These are phyloP conservation scores for Aptenodytes patagonicus DNA, from an alignment of 2,113 vertebrate genomes.

Conservation along the genomic window DNA sequence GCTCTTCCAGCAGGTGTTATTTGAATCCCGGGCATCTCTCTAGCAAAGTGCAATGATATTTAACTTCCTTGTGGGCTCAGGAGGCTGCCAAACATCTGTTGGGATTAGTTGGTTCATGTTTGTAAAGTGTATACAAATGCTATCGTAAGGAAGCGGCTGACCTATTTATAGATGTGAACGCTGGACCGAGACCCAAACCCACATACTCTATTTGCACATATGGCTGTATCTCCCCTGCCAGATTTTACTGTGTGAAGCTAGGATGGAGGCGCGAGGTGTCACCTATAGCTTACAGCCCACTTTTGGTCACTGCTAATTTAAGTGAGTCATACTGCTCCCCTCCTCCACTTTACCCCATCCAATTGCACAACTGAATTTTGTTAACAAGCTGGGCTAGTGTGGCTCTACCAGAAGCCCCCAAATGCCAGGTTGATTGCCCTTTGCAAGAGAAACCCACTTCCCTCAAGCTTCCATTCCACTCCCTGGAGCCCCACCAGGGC, in stretches of 20 bases:
- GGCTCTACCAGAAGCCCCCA: not conserved
- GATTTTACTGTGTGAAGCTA: not conserved
- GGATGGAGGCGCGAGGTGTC: not conserved
- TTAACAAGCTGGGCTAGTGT: not conserved
- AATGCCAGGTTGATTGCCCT: not conserved
- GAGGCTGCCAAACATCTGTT: conserved; percentile 38
- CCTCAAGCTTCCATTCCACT: not conserved
- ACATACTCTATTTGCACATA: not conserved
- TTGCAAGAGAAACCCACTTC: not conserved
- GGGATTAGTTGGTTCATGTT: not conserved
- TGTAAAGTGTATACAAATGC: not conserved
- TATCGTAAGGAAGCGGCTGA: not conserved
- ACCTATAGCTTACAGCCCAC: not conserved
- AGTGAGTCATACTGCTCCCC: not conserved
- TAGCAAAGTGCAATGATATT: conserved; percentile 20
- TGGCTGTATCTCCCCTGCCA: not conserved
- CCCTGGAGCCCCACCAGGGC: not conserved
- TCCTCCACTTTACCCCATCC: not conserved
- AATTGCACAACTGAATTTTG: not conserved
- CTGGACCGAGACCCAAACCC: not conserved
- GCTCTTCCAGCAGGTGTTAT: not conserved
- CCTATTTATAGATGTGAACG: not conserved
- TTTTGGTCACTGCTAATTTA: not conserved
- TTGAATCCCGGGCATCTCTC: conserved; percentile 4
- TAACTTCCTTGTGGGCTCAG: conserved; percentile 9